A percentile compares a stretch with the other conserved stretches of the same genome.
Conservation (phyloP, 2,888 invertebrate species). For the Lasioglossum morio region DNA sequence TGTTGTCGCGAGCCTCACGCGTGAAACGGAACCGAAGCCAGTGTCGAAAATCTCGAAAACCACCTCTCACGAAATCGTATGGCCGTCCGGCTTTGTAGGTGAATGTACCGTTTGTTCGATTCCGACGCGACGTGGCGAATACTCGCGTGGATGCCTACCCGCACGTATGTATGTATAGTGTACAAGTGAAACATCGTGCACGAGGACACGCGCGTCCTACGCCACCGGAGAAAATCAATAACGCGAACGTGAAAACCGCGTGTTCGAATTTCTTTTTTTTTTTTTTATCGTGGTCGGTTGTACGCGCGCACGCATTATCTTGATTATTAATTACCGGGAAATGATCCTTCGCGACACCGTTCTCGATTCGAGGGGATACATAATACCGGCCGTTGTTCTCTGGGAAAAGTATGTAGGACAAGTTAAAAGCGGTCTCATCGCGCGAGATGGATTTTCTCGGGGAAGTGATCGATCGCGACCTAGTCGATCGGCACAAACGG, state of each 20-base stretch:
- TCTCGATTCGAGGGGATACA: background rate
- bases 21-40: constrained; percentile 13
- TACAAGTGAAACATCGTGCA: background rate
- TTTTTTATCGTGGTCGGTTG: constrained; percentile 9
- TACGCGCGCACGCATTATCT: constrained; percentile 15
- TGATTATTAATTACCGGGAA: constrained; percentile 34
- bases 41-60: constrained; percentile 18
- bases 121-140: constrained; percentile 23
- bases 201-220: constrained; percentile 23
- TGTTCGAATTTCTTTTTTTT: background rate
- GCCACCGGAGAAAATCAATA: constrained; percentile 47
- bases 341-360: background rate
- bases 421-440: background rate
- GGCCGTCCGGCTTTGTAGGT: constrained; percentile 51
- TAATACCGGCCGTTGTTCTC: background rate
- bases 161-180: constrained; percentile 1
- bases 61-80: constrained; percentile 31
- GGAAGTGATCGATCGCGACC: background rate
- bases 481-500: background rate
- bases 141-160: background rate
- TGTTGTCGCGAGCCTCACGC: background rate
- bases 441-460: background rate
- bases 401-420: background rate
- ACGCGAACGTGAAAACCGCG: background rate
- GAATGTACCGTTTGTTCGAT: constrained; percentile 60